phyloP scores from a whole-genome alignment of 2,113 vertebrate genomes.

The Chloropsis hardwickii region DNA sequence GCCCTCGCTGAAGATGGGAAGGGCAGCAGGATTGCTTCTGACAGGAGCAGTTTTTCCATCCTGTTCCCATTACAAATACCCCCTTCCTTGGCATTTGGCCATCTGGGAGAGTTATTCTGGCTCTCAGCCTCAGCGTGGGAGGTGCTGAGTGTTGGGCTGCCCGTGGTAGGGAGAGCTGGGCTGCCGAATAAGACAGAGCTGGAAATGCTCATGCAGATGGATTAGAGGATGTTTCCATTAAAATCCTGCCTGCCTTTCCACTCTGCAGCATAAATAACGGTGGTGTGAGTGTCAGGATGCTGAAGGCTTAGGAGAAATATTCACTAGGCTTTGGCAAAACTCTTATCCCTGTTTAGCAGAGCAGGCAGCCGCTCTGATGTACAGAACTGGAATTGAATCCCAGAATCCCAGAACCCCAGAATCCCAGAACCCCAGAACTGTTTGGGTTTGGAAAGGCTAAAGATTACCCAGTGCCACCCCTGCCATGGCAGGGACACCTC shows the following conservation, averaged over 20 bases:
- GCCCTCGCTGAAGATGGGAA: neutral
- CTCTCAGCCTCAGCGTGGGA: neutral
- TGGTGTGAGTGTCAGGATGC: neutral
- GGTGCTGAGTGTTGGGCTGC: neutral
- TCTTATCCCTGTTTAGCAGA: neutral
- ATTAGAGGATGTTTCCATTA: constrained; percentile 4
- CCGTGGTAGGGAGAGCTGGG: neutral
- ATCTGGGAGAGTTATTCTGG: neutral
- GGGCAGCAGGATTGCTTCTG: neutral
- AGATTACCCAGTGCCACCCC: rapidly evolving
- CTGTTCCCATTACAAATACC: neutral
- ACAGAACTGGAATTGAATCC: neutral
- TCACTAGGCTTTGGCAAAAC: neutral
- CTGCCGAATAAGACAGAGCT: neutral
- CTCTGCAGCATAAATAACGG: neutral
- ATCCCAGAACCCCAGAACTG: neutral
- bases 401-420: neutral
- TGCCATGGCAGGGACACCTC: neutral
- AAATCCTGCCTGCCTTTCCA: neutral
- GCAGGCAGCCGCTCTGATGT: neutral
- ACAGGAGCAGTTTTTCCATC: constrained; percentile 2
- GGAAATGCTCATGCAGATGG: neutral
- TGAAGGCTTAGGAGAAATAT: neutral
- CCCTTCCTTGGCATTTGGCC: neutral
- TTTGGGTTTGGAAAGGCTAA: neutral